These are phyloP conservation scores for Sebastiscus tertius DNA, from an alignment of 2,797 vertebrate genomes.

Conservation along the genomic window DNA sequence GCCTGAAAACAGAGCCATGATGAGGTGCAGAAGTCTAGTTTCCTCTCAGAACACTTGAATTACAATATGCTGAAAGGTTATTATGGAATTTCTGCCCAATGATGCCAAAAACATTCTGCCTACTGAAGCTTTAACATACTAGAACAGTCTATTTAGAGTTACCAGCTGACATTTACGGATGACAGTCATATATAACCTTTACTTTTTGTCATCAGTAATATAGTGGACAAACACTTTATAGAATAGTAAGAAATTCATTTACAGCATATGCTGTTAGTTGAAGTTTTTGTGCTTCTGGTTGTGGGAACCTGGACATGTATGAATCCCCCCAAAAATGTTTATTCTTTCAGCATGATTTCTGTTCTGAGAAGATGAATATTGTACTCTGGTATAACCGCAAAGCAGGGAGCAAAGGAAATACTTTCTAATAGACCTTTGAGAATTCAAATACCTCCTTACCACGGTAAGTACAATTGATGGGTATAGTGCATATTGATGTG, in stretches of 20 bases:
- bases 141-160: neutral
- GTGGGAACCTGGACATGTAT: neutral
- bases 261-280: neutral
- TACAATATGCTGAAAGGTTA: too few relatives aligned
- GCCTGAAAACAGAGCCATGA: too few relatives aligned
- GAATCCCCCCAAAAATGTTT: neutral
- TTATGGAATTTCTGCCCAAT: too few relatives aligned
- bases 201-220: neutral
- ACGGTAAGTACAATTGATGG: neutral
- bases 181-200: neutral
- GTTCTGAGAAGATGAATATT: neutral
- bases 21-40: too few relatives aligned
- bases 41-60: too few relatives aligned
- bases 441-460: neutral
- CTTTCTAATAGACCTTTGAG: neutral
- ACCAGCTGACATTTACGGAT: neutral
- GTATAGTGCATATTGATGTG: neutral
- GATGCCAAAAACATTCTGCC: too few relatives aligned
- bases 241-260: neutral
- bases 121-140: neutral
- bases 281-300: neutral
- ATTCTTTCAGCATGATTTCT: neutral
- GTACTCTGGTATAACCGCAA: fast-evolving
- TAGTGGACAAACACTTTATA: neutral
- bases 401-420: neutral